These are phyloP conservation scores for Calypte anna DNA, from an alignment of 2,113 vertebrate species.

Conservation along the genomic window DNA sequence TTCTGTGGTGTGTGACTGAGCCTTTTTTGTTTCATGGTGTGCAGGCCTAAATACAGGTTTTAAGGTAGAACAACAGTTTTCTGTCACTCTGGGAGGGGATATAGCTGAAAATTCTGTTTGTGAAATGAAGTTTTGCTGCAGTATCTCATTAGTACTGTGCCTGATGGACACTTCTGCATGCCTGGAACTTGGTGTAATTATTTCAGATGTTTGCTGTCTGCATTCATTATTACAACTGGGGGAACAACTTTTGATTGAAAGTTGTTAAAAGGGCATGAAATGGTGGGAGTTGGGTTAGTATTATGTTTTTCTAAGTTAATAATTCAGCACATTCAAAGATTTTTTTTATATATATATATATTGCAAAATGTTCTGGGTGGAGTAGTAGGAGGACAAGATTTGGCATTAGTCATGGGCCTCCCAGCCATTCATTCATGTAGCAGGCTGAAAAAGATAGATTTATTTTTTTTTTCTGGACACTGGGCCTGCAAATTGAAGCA, in stretches of 20 bases:
- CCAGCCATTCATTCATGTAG: neutral
- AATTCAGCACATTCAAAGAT: neutral
- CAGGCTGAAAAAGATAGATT: neutral
- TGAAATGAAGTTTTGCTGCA: neutral
- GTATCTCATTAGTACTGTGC: neutral
- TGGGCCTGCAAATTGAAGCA: neutral
- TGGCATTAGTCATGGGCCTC: neutral
- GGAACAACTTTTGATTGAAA: neutral
- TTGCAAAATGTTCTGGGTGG: conserved; percentile 31
- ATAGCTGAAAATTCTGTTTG: neutral
- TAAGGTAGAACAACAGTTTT: neutral
- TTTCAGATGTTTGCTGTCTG: neutral
- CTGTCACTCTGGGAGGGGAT: neutral
- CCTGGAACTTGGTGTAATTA: neutral
- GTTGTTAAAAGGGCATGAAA: neutral
- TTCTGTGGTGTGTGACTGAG: rapidly evolving
- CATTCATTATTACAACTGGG: neutral
- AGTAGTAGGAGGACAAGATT: neutral
- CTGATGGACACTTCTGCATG: neutral
- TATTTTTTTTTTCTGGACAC: neutral
- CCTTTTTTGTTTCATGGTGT: neutral
- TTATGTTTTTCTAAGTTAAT: neutral
- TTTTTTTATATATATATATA: neutral
- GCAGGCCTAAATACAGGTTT: neutral
- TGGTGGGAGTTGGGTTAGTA: neutral